Percentiles rank a stretch among this genome's conserved stretches.
phyloP scores from a whole-genome alignment of 2,797 vertebrate species.

The Cephalopachus bancanus region DNA sequence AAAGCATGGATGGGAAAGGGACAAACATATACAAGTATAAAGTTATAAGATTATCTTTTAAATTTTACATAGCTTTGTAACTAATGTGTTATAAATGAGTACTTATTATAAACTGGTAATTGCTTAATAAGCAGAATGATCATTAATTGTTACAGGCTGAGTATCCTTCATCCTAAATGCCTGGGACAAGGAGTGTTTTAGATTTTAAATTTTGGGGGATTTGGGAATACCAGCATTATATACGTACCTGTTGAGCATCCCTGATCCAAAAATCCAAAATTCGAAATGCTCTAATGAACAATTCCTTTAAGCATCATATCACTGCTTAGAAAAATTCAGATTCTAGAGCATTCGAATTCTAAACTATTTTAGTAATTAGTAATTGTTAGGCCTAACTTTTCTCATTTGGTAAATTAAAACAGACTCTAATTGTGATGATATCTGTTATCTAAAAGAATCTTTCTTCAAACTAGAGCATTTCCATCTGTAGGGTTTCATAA shows the following conservation, averaged over 20 bases:
- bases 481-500: neutral
- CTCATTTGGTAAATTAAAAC: conserved; percentile 1
- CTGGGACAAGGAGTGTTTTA: neutral
- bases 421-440: neutral
- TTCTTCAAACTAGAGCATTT: neutral
- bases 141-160: neutral
- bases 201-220: neutral
- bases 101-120: neutral
- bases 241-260: neutral
- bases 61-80: neutral
- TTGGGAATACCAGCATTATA: neutral
- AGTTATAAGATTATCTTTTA: conserved; percentile 3
- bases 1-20: neutral
- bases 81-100: neutral
- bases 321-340: neutral
- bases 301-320: neutral
- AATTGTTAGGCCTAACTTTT: neutral
- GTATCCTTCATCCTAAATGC: neutral
- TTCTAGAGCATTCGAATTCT: neutral
- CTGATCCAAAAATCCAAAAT: neutral
- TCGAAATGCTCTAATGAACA: neutral
- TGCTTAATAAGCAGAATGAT: neutral
- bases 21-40: neutral
- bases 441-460: neutral
- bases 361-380: neutral